Evolutionary conservation across 1,140 invertebrate species (phyloP).

Genomic region (Drosophila tropicalis): DNA sequence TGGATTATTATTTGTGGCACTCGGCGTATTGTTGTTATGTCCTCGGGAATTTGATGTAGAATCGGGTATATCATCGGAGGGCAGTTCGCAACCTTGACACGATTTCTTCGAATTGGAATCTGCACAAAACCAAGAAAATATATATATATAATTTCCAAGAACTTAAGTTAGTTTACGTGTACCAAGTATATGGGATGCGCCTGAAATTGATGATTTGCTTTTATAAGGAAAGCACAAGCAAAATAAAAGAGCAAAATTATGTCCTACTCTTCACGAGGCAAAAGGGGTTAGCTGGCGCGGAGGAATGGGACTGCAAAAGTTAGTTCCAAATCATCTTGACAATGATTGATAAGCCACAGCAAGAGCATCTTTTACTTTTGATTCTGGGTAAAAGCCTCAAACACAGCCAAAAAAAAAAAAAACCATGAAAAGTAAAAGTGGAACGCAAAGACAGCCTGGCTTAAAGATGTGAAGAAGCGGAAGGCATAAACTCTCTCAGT

Average conservation of each 20-base stretch:
- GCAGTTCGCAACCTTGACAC: constrained; percentile 94
- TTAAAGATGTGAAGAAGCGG: constrained; percentile 13
- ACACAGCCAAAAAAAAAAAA: constrained; percentile 17
- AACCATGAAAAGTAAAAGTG: constrained; percentile 70
- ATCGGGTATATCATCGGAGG: constrained; percentile 89
- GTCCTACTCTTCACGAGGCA: constrained; percentile 32
- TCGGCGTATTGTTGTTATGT: constrained; percentile 90
- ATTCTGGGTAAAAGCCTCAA: constrained; percentile 64
- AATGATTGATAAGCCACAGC: constrained; percentile 80
- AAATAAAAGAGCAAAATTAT: constrained; percentile 48
- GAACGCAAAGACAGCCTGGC: constrained; percentile 51
- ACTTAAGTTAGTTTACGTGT: constrained; percentile 55
- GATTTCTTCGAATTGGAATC: constrained; percentile 88
- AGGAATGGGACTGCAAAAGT: constrained; percentile 49
- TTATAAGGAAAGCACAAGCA: constrained; percentile 34
- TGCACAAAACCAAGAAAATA: constrained; percentile 36
- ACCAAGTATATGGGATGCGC: background rate
- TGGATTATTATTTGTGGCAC: constrained; percentile 89
- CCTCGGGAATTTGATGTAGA: constrained; percentile 87
- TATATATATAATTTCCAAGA: constrained; percentile 34
- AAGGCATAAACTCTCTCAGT: constrained; percentile 14
- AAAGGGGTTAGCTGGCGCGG: constrained; percentile 66
- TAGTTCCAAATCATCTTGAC: constrained; percentile 63
- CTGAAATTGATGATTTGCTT: constrained; percentile 71
- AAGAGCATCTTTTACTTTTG: constrained; percentile 66